These are phyloP conservation scores for Bruchidius siliquastri DNA, from an alignment of 2,888 invertebrate genomes.

Conservation along the genomic window DNA sequence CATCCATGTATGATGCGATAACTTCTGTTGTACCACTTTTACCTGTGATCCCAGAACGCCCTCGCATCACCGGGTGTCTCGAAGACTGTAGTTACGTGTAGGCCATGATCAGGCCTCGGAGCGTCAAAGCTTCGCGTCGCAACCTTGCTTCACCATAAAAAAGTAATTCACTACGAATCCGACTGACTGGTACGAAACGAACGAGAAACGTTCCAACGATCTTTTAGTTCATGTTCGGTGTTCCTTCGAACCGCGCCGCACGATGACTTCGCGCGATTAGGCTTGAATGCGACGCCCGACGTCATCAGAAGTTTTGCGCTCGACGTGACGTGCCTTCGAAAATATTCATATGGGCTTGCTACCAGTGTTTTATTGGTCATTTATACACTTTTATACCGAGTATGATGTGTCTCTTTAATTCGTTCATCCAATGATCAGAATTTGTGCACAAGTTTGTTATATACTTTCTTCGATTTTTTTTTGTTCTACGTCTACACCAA, in stretches of 20 bases:
- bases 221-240: conserved; percentile 24
- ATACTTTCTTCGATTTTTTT: no score
- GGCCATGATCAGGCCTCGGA: conserved; percentile 19
- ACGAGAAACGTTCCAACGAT: conserved; percentile 2
- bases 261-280: background rate
- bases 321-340: background rate
- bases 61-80: no score
- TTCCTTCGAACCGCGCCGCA: conserved; percentile 27
- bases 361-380: background rate
- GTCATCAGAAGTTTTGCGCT: background rate
- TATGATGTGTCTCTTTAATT: background rate
- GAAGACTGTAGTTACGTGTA: conserved; percentile 28
- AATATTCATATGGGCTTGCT: background rate
- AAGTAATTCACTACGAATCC: conserved; percentile 34
- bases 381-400: background rate
- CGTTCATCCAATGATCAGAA: no score
- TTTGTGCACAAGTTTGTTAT: no score
- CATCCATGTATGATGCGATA: no score
- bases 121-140: background rate
- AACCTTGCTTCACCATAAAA: conserved; percentile 16
- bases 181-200: conserved; percentile 32
- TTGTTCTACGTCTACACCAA: no score
- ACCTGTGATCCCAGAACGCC: no score
- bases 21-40: no score
- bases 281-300: background rate